phyloP scores from a whole-genome alignment of 2,113 vertebrate species.

The Talpa occidentalis region DNA sequence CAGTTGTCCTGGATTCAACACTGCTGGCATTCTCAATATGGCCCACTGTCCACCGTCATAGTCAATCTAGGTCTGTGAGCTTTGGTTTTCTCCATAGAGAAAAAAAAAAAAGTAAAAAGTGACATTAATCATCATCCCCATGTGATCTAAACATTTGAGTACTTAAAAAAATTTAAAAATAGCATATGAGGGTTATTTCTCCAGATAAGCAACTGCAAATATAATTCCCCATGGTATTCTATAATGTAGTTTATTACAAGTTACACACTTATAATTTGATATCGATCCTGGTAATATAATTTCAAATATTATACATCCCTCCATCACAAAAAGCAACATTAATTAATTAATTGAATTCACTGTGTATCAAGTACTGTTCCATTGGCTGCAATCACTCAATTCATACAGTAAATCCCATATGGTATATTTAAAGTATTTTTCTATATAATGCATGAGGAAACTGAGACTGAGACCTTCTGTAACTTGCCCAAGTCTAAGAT shows the following conservation, averaged over 20 bases:
- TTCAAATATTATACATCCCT: neutral
- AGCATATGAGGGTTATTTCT: neutral
- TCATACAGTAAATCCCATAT: too few relatives aligned
- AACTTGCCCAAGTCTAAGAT: too few relatives aligned
- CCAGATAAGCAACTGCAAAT: neutral
- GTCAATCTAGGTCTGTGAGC: neutral
- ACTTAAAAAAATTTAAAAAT: neutral
- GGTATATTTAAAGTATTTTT: too few relatives aligned
- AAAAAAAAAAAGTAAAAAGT: neutral
- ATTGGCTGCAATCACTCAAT: too few relatives aligned
- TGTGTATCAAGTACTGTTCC: too few relatives aligned
- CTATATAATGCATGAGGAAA: too few relatives aligned
- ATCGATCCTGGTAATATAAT: neutral
- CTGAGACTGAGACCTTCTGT: too few relatives aligned
- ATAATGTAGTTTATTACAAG: neutral
- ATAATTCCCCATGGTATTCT: neutral
- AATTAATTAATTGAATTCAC: too few relatives aligned
- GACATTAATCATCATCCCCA: neutral
- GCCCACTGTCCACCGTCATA: neutral
- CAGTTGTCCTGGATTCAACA: conserved; percentile 2
- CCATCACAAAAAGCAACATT: too few relatives aligned
- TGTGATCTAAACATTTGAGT: neutral
- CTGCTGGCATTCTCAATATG: neutral
- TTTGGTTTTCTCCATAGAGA: neutral
- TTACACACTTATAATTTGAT: neutral